These are phyloP conservation scores for Labrus mixtus DNA, from an alignment of 2,113 vertebrate genomes.

Conservation along the genomic window DNA sequence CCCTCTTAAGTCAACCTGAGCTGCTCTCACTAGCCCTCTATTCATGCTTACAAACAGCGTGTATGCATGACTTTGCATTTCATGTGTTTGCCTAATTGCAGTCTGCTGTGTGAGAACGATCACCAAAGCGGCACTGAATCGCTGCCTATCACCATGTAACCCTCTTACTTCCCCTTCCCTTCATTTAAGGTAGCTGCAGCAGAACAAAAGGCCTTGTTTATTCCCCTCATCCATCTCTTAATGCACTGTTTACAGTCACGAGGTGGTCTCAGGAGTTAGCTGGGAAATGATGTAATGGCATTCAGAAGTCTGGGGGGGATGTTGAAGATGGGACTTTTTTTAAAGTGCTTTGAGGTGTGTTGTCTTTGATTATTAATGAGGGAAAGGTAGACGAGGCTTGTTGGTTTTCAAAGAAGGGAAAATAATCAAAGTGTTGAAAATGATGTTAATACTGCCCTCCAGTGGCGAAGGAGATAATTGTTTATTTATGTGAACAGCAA, in stretches of 20 bases:
- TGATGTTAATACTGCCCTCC: constrained; percentile 49
- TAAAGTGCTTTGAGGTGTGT: constrained; percentile 19
- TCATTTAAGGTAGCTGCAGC: constrained; percentile 43
- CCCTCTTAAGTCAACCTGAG: constrained; percentile 73
- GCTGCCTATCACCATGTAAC: constrained; percentile 58
- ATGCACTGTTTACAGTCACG: constrained; percentile 63
- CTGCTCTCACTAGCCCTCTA: constrained; percentile 53
- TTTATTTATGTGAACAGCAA: background rate
- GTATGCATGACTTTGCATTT: constrained; percentile 43
- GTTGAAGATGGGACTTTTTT: background rate
- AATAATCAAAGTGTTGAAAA: too few relatives aligned
- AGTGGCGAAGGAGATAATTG: constrained; percentile 30
- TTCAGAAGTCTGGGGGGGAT: constrained; percentile 4
- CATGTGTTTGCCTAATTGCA: constrained; percentile 5
- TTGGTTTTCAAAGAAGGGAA: constrained; percentile 14
- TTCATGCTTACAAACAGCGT: constrained; percentile 43
- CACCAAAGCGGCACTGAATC: constrained; percentile 34
- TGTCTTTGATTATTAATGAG: constrained; percentile 29
- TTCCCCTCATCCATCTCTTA: constrained; percentile 37
- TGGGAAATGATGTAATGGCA: constrained; percentile 46
- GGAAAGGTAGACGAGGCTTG: background rate
- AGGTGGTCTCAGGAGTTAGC: constrained; percentile 47
- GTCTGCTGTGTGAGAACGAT: background rate
- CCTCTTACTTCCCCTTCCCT: constrained; percentile 52
- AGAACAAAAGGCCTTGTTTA: constrained; percentile 61